A percentile compares a stretch with the other conserved stretches of the same genome.
Evolutionary conservation across 2,113 vertebrate species (phyloP).

Genomic region (Machaerirhynchus nigripectus): DNA sequence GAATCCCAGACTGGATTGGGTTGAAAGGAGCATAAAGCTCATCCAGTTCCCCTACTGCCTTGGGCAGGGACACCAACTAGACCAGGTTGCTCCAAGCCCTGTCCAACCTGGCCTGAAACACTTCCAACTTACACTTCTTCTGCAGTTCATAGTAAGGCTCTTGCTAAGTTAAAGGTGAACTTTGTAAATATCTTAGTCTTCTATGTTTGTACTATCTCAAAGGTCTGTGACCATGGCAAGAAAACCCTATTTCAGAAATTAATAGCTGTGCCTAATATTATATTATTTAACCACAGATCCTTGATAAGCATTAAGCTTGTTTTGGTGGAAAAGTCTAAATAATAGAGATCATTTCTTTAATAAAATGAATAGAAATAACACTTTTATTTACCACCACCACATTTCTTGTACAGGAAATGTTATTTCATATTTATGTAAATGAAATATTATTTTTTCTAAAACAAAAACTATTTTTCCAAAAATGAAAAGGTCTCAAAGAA

Average conservation of each 20-base stretch:
- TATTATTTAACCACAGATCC: background rate
- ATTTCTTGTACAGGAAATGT: background rate
- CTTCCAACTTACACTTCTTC: background rate
- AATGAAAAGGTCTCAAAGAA: background rate
- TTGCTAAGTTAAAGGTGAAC: background rate
- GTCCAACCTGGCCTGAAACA: background rate
- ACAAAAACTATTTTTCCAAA: background rate
- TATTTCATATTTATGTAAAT: background rate
- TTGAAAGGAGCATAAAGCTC: background rate
- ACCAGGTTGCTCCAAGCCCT: background rate
- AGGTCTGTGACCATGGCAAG: background rate
- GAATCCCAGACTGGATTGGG: background rate
- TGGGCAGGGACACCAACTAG: background rate
- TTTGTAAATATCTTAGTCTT: background rate
- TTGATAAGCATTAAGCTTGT: background rate
- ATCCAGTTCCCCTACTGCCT: background rate
- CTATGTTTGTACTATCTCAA: background rate
- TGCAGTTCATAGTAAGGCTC: background rate
- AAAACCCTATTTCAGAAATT: background rate
- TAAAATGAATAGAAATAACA: background rate
- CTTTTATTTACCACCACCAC: background rate
- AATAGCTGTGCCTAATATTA: background rate
- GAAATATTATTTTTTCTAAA: background rate
- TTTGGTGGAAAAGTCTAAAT: background rate
- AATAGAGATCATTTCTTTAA: background rate